phyloP scores from a whole-genome alignment of 2,797 vertebrate genomes.

The Sebastiscus albofasciatus region DNA sequence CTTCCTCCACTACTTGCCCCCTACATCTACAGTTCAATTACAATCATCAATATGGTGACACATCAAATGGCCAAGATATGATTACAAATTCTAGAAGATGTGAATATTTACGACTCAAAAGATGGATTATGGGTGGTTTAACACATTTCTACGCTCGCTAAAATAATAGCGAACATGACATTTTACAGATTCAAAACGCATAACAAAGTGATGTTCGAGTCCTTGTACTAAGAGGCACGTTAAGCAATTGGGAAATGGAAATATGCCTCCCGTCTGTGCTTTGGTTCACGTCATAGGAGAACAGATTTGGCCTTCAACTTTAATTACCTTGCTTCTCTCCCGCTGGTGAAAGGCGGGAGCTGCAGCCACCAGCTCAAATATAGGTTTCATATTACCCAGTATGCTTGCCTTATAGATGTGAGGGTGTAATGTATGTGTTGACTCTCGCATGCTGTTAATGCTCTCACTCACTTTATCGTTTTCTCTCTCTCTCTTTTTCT shows the following conservation, averaged over 20 bases:
- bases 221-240: neutral
- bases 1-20: neutral
- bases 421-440: constrained; percentile 28
- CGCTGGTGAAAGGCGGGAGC: neutral
- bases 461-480: neutral
- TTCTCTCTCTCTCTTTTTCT: neutral
- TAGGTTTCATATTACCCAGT: neutral
- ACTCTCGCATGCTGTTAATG: constrained; percentile 24
- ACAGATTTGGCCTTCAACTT: constrained; percentile 16
- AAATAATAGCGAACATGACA: neutral
- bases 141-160: neutral
- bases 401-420: neutral
- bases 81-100: neutral
- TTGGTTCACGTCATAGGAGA: constrained; percentile 3
- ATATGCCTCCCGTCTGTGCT: constrained; percentile 1
- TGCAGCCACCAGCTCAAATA: neutral
- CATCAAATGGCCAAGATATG: no score
- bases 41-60: neutral
- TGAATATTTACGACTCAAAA: neutral
- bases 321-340: constrained; percentile 7
- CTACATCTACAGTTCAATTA: neutral
- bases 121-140: neutral
- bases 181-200: neutral
- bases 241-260: constrained; percentile 7
- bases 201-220: neutral